Conservation (phyloP, 2,888 invertebrate genomes). For the Euplagia quadripunctaria region DNA sequence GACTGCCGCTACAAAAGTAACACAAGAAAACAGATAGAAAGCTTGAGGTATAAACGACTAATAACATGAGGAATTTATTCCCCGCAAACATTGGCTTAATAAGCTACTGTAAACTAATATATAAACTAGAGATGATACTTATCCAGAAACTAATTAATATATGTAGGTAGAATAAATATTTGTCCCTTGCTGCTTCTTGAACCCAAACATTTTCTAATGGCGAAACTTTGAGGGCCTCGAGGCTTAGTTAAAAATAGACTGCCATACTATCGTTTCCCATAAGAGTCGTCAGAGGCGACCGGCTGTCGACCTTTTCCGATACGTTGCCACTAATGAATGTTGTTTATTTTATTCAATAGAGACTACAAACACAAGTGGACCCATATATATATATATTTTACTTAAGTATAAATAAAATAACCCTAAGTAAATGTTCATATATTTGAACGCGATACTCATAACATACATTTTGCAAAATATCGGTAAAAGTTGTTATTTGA, state of each 20-base stretch:
- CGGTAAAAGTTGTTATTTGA: too few species aligned
- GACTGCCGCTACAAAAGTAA: not conserved
- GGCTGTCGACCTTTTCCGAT: conserved; percentile 8
- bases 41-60: too few species aligned
- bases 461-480: too few species aligned
- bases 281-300: conserved; percentile 12
- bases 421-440: not conserved
- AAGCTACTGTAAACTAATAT: not conserved
- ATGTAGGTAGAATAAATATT: conserved; percentile 11
- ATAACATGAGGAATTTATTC: not conserved
- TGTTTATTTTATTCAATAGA: not conserved
- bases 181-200: conserved; percentile 8
- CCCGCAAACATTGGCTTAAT: not conserved
- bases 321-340: conserved; percentile 10
- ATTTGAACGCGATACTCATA: too few species aligned
- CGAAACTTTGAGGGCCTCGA: conserved; percentile 17
- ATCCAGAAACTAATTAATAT: conserved; percentile 4
- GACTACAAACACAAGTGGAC: not conserved
- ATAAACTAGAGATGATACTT: not conserved
- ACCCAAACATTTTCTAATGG: not conserved
- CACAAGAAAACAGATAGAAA: not conserved
- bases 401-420: not conserved
- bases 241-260: conserved; percentile 17
- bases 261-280: conserved; percentile 10
- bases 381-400: too few species aligned